Evolutionary conservation across 2,797 vertebrate genomes (phyloP).

Genomic region (Apogon talboti): DNA sequence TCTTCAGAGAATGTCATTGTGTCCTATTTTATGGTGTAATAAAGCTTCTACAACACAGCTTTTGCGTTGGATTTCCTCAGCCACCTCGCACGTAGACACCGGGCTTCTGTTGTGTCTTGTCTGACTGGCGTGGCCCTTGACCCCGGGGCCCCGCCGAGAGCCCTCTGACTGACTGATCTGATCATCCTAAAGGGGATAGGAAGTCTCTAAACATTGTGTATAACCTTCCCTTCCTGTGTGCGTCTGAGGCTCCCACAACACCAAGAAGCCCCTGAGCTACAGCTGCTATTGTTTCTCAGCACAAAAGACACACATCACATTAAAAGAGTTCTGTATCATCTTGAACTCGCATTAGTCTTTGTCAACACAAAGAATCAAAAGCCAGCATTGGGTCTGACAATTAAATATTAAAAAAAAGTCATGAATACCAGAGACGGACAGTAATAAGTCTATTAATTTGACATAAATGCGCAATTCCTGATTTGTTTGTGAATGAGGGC

Average conservation of each 20-base stretch:
- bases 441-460: slow-evolving; percentile 51
- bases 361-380: slow-evolving; percentile 70
- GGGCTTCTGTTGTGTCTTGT: slow-evolving; percentile 67
- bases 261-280: slow-evolving; percentile 70
- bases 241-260: slow-evolving; percentile 68
- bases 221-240: slow-evolving; percentile 62
- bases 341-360: slow-evolving; percentile 82
- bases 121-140: slow-evolving; percentile 79
- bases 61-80: slow-evolving; percentile 45
- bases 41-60: slow-evolving; percentile 31
- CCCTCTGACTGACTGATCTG: slow-evolving; percentile 72
- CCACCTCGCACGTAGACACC: slow-evolving; percentile 34
- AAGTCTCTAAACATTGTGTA: slow-evolving; percentile 66
- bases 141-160: slow-evolving; percentile 57
- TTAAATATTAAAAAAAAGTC: slow-evolving; percentile 65
- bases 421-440: slow-evolving; percentile 40
- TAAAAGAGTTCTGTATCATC: slow-evolving; percentile 75
- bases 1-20: slow-evolving; percentile 39
- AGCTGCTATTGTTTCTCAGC: slow-evolving; percentile 76
- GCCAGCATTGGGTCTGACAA: slow-evolving; percentile 59
- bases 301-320: slow-evolving; percentile 83
- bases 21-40: slow-evolving; percentile 28
- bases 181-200: slow-evolving; percentile 66
- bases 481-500: slow-evolving; percentile 59
- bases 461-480: slow-evolving; percentile 51